These are phyloP conservation scores for Xenops minutus DNA, from an alignment of 2,797 vertebrate species.

Conservation along the genomic window DNA sequence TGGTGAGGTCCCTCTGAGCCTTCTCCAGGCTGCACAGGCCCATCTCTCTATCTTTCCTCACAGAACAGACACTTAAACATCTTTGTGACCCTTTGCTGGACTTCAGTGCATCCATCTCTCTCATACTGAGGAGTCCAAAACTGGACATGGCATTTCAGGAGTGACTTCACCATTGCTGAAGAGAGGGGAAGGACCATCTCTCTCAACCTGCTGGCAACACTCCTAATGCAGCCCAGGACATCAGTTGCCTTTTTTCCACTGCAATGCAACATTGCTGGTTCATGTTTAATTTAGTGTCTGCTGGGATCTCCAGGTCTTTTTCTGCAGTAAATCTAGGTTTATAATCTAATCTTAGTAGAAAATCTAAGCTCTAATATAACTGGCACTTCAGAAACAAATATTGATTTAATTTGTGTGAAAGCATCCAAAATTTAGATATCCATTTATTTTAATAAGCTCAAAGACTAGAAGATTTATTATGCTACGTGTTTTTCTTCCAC, in stretches of 20 bases:
- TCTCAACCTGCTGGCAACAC: neutral
- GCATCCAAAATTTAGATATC: neutral
- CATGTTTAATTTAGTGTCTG: neutral
- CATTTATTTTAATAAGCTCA: conserved; percentile 11
- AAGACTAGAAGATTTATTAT: neutral
- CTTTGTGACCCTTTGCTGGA: neutral
- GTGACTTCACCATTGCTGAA: neutral
- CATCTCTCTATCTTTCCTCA: neutral
- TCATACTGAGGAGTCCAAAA: neutral
- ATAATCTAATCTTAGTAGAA: neutral
- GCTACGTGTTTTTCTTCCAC: neutral
- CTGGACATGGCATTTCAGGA: neutral
- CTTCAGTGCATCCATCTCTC: neutral
- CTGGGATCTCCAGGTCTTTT: neutral
- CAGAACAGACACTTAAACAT: neutral
- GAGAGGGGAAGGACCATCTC: neutral
- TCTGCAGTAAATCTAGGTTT: neutral
- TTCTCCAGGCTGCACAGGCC: neutral
- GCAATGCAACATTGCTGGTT: neutral
- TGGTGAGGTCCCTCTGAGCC: neutral
- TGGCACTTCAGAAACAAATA: neutral
- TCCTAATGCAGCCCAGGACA: neutral
- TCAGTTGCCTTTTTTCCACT: neutral
- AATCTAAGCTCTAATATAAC: neutral
- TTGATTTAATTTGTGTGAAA: neutral